phyloP scores from a whole-genome alignment of 2,888 invertebrate genomes.

The Dynastes grantii region DNA sequence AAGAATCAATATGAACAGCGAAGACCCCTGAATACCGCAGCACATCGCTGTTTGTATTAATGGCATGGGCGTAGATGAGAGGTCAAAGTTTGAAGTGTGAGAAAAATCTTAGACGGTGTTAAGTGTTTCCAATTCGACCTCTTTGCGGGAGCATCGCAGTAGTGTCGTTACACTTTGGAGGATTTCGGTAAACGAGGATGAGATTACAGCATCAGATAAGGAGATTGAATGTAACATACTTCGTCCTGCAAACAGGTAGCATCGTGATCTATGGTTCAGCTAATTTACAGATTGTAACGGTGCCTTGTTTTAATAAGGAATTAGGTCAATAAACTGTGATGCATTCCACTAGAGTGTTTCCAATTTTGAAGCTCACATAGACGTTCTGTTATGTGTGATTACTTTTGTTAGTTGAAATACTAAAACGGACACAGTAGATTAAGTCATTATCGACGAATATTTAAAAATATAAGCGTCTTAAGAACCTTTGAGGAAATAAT shows the following conservation, averaged over 20 bases:
- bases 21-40: slow-evolving; percentile 24
- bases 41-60: slow-evolving; percentile 31
- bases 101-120: slow-evolving; percentile 29
- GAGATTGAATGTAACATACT: background rate
- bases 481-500: too few relatives aligned
- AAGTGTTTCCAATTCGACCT: slow-evolving; percentile 35
- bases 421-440: too few relatives aligned
- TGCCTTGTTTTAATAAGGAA: background rate
- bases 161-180: slow-evolving; percentile 24
- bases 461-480: too few relatives aligned
- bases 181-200: slow-evolving; percentile 1
- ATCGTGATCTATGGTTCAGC: slow-evolving; percentile 27
- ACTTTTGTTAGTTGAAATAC: too few relatives aligned
- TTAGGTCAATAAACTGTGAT: background rate
- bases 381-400: too few relatives aligned
- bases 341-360: background rate
- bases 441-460: too few relatives aligned
- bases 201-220: slow-evolving; percentile 6
- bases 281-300: background rate
- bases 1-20: slow-evolving; percentile 13
- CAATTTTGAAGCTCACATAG: background rate
- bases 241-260: background rate
- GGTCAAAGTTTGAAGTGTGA: slow-evolving; percentile 45
- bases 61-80: slow-evolving; percentile 40
- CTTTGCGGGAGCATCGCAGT: background rate